phyloP scores from a whole-genome alignment of 2,113 vertebrate species.

The Tyto alba region DNA sequence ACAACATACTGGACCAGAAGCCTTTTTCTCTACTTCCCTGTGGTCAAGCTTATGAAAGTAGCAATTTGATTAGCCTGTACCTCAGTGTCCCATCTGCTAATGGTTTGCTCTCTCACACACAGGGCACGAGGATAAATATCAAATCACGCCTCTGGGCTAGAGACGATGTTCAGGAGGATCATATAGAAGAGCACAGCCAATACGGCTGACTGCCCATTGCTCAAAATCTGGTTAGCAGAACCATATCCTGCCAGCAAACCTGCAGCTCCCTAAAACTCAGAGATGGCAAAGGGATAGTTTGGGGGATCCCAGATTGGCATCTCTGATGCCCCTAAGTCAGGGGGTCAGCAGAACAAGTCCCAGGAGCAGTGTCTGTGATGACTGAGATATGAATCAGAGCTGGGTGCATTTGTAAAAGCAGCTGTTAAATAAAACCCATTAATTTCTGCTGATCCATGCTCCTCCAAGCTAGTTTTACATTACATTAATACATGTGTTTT shows the following conservation, averaged over 20 bases:
- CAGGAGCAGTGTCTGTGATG: background rate
- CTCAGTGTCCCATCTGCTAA: background rate
- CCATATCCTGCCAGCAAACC: background rate
- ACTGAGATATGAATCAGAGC: background rate
- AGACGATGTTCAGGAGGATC: background rate
- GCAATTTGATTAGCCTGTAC: background rate
- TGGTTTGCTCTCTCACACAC: background rate
- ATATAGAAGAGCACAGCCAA: background rate
- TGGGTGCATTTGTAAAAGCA: background rate
- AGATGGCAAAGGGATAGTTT: background rate
- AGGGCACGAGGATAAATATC: background rate
- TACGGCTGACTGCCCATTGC: background rate
- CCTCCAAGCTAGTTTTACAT: background rate
- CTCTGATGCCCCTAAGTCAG: background rate
- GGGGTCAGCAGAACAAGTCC: background rate
- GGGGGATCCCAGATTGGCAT: background rate
- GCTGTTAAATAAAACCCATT: background rate
- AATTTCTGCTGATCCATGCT: background rate
- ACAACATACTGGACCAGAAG: background rate
- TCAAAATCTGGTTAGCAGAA: background rate
- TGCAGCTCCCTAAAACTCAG: background rate
- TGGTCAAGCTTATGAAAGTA: background rate
- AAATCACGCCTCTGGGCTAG: background rate
- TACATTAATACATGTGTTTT: background rate
- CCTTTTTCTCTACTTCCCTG: background rate